Conservation (phyloP, 2,797 vertebrate species). For the Stomatorhinus walkeri region DNA sequence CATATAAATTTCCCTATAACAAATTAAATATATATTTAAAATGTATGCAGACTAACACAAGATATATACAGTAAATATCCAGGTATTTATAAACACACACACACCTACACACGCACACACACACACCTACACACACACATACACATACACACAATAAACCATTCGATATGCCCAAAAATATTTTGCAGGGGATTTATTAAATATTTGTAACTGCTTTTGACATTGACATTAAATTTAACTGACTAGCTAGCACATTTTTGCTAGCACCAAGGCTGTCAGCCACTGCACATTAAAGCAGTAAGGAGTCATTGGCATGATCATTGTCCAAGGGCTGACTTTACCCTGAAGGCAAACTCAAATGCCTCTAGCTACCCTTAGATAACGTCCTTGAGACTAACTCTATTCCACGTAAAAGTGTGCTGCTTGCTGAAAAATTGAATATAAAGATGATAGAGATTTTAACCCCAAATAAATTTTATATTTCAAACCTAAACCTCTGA, state of each 20-base stretch:
- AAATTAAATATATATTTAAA: neutral
- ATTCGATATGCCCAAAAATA: neutral
- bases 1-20: neutral
- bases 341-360: conserved; percentile 28
- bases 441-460: conserved; percentile 23
- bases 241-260: conserved; percentile 35
- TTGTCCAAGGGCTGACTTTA: conserved; percentile 29
- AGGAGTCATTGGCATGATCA: conserved; percentile 37
- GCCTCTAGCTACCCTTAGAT: conserved; percentile 27
- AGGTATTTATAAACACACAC: neutral
- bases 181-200: conserved; percentile 22
- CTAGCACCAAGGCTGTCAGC: conserved; percentile 33
- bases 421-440: conserved; percentile 35
- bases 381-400: conserved; percentile 31
- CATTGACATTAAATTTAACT: conserved; percentile 41
- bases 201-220: conserved; percentile 32
- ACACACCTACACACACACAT: neutral
- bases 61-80: neutral
- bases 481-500: neutral
- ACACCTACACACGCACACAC: neutral
- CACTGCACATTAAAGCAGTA: conserved; percentile 26
- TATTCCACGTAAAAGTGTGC: conserved; percentile 35
- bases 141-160: neutral
- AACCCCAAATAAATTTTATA: neutral
- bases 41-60: neutral